A percentile compares a stretch with the other conserved stretches of the same genome.
Evolutionary conservation across 2,113 vertebrate genomes (phyloP).

Genomic region (Cichladusa arquata): DNA sequence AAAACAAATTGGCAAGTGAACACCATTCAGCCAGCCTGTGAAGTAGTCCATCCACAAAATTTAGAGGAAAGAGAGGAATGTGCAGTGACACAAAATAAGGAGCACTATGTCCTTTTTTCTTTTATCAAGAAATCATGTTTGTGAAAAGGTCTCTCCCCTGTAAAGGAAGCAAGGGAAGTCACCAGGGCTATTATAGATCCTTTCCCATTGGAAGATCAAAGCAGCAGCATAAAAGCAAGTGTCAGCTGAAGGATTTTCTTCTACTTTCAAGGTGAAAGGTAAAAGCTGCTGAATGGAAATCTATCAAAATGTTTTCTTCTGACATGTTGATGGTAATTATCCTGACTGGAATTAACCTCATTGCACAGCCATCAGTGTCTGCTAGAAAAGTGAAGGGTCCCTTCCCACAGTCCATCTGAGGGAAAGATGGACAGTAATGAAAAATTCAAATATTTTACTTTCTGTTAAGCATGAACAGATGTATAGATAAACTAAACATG

Average conservation of each 20-base stretch:
- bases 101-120: not conserved
- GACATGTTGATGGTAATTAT: not conserved
- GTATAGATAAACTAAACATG: not conserved
- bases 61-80: not conserved
- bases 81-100: not conserved
- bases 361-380: not conserved
- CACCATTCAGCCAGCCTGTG: not conserved
- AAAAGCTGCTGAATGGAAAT: not conserved
- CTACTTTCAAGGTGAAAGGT: not conserved
- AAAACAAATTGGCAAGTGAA: not conserved
- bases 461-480: not conserved
- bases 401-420: not conserved
- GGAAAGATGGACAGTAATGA: not conserved
- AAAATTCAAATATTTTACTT: not conserved
- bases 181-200: not conserved
- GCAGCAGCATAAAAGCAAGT: not conserved
- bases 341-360: not conserved
- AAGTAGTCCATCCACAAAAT: not conserved
- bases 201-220: slow-evolving; percentile 29
- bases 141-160: not conserved
- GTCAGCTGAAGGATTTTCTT: not conserved
- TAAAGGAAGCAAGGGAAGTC: not conserved
- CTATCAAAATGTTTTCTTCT: not conserved
- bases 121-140: not conserved
- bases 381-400: not conserved